Conservation (phyloP, 1,140 invertebrate species). For the Cecropterus lyciades region DNA sequence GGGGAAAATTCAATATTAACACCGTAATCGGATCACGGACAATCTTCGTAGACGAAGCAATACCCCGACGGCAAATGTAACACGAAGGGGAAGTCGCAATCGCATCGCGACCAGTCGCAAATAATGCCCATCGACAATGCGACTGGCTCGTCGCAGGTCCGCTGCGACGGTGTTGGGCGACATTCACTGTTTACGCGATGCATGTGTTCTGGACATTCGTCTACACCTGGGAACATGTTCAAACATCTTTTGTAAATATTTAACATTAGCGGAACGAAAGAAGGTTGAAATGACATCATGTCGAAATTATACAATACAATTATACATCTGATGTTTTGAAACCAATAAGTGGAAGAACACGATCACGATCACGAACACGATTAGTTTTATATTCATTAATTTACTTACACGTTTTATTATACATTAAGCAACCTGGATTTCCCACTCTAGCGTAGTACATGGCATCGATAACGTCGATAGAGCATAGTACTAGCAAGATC, state of each 20-base stretch:
- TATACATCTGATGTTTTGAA: too few relatives aligned
- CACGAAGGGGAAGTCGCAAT: constrained; percentile 78
- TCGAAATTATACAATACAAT: too few relatives aligned
- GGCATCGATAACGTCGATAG: constrained; percentile 35
- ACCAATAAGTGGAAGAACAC: too few relatives aligned
- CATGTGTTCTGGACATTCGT: constrained; percentile 70
- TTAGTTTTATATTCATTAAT: too few relatives aligned
- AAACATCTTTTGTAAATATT: not conserved
- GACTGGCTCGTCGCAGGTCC: constrained; percentile 73
- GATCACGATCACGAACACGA: too few relatives aligned
- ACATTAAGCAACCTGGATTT: constrained; percentile 50
- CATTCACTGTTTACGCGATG: constrained; percentile 71
- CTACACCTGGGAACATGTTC: constrained; percentile 52
- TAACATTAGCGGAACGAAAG: not conserved
- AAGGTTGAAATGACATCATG: too few relatives aligned
- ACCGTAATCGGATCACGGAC: constrained; percentile 50
- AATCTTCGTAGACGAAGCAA: constrained; percentile 75
- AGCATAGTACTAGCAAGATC: constrained; percentile 40
- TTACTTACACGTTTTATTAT: constrained; percentile 64
- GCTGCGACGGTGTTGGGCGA: constrained; percentile 68
- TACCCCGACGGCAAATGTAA: constrained; percentile 66
- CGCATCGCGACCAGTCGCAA: constrained; percentile 76
- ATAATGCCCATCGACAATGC: constrained; percentile 68
- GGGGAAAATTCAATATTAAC: constrained; percentile 23
- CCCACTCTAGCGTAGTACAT: constrained; percentile 59